Conservation (phyloP, 2,797 vertebrate genomes). For the Artibeus lituratus region DNA sequence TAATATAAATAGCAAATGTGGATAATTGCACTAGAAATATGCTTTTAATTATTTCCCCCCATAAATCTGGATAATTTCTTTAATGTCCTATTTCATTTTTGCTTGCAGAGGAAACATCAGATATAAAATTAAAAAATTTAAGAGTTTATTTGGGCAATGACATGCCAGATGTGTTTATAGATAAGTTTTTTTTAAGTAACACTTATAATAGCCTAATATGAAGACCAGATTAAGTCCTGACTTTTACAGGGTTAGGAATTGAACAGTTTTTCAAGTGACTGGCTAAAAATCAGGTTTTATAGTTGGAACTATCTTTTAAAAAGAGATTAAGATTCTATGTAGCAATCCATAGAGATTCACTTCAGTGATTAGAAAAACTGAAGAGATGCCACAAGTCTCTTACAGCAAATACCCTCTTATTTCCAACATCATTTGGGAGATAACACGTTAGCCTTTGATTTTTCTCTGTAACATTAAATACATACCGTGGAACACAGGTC, state of each 20-base stretch:
- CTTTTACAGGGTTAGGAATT: not conserved
- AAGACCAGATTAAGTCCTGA: not conserved
- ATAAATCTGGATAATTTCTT: not conserved
- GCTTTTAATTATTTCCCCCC: not conserved
- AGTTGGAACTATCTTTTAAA: not conserved
- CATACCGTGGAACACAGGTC: not conserved
- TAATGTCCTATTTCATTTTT: not conserved
- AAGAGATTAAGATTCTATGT: not conserved
- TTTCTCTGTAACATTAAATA: not conserved
- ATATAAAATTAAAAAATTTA: not conserved
- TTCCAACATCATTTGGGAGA: not conserved
- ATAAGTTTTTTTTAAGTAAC: not conserved
- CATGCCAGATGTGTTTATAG: not conserved
- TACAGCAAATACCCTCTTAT: not conserved
- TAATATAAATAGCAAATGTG: not conserved
- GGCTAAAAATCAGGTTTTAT: not conserved
- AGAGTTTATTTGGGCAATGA: not conserved
- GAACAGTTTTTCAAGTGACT: not conserved
- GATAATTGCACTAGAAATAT: not conserved
- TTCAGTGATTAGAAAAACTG: not conserved
- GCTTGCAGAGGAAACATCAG: not conserved
- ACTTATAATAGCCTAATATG: not conserved
- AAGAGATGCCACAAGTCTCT: not conserved
- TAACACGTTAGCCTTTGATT: not conserved
- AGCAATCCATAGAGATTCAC: not conserved